A percentile compares a stretch with the other conserved stretches of the same genome.
These are phyloP conservation scores for Metopia argyrocephala DNA, from an alignment of 2,888 invertebrate species.

Conservation along the genomic window DNA sequence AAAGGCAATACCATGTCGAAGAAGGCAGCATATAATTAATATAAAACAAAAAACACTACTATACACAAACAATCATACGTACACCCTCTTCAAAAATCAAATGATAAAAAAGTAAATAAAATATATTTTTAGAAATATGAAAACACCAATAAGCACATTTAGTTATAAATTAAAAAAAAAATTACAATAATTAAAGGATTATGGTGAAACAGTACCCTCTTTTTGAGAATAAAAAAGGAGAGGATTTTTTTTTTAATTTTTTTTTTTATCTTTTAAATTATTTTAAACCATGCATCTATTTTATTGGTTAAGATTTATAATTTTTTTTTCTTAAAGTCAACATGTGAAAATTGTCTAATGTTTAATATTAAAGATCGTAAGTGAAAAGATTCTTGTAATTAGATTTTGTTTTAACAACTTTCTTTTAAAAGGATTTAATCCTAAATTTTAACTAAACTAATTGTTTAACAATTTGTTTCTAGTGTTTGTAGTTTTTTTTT, in stretches of 20 bases:
- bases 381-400: background rate
- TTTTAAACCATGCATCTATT: too few relatives aligned
- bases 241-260: slow-evolving; percentile 54
- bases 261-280: too few relatives aligned
- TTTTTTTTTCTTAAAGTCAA: background rate
- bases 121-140: slow-evolving; percentile 2
- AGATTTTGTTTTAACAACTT: background rate
- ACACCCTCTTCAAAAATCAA: slow-evolving; percentile 38
- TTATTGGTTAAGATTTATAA: too few relatives aligned
- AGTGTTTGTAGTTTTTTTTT: background rate
- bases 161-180: slow-evolving; percentile 7
- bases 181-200: slow-evolving; percentile 24
- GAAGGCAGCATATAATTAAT: slow-evolving; percentile 41
- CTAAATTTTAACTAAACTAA: slow-evolving; percentile 13
- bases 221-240: slow-evolving; percentile 28
- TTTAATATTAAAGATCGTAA: background rate
- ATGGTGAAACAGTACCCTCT: slow-evolving; percentile 29
- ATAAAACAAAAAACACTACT: slow-evolving; percentile 32
- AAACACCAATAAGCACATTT: slow-evolving; percentile 51
- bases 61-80: slow-evolving; percentile 31
- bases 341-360: background rate
- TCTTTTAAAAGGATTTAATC: slow-evolving; percentile 36
- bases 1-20: slow-evolving; percentile 26
- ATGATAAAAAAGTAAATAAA: slow-evolving; percentile 7
- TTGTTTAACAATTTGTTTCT: background rate